Evolutionary conservation across 2,888 invertebrate species (phyloP).

Genomic region (Drosophila siamana): DNA sequence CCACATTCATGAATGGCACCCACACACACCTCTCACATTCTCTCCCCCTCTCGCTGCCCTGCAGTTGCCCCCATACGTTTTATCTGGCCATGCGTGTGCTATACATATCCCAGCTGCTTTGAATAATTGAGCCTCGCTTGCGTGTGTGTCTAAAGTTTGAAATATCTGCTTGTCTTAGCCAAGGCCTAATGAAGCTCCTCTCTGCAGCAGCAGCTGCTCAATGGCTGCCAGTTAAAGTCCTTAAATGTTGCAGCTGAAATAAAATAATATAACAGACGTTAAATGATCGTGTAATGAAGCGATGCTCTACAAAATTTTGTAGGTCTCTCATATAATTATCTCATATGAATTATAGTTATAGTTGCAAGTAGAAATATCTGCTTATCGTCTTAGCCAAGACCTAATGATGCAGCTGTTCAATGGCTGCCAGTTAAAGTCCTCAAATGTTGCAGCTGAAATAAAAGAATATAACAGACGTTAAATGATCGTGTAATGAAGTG

Average conservation of each 20-base stretch:
- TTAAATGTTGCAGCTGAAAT: not conserved
- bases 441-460: not conserved
- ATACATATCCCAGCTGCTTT: slow-evolving; percentile 48
- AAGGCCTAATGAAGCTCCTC: slow-evolving; percentile 23
- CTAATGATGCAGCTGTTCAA: slow-evolving; percentile 16
- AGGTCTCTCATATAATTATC: too few species aligned
- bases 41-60: not conserved
- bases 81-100: slow-evolving; percentile 19
- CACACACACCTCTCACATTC: slow-evolving; percentile 7
- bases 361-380: slow-evolving; percentile 77
- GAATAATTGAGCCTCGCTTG: slow-evolving; percentile 69
- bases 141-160: slow-evolving; percentile 70
- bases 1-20: slow-evolving; percentile 34
- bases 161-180: slow-evolving; percentile 67
- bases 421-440: not conserved
- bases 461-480: too few species aligned
- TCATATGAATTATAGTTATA: too few species aligned
- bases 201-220: not conserved
- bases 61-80: not conserved
- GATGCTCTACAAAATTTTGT: too few species aligned
- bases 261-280: too few species aligned
- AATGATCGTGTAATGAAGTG: too few species aligned
- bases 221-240: not conserved
- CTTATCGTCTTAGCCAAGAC: slow-evolving; percentile 54
- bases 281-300: too few species aligned